These are phyloP conservation scores for Lamprotornis superbus DNA, from an alignment of 2,113 vertebrate species.

Conservation along the genomic window DNA sequence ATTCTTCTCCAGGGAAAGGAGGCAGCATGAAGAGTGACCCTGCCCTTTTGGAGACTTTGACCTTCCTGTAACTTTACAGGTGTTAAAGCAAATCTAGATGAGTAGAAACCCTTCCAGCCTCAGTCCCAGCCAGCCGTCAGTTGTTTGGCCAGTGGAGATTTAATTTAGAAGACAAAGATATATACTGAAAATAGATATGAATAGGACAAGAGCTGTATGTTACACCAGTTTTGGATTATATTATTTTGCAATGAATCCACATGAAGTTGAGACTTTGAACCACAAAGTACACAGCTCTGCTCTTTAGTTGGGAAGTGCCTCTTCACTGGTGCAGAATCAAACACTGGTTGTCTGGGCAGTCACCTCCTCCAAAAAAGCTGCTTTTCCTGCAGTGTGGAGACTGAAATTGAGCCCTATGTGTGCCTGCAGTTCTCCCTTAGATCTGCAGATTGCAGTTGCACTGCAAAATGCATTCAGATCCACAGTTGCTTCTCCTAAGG, in stretches of 20 bases:
- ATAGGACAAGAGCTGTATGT: neutral
- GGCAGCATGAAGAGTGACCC: neutral
- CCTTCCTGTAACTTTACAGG: neutral
- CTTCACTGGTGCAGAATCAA: neutral
- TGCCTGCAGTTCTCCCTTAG: neutral
- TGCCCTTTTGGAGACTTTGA: neutral
- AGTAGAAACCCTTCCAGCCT: neutral
- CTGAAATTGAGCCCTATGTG: neutral
- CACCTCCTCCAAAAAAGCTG: neutral
- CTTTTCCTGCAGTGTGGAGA: neutral
- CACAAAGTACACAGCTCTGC: neutral
- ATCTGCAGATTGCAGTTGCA: neutral
- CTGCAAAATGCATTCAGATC: neutral
- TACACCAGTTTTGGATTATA: neutral
- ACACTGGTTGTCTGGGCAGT: neutral
- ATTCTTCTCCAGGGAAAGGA: neutral
- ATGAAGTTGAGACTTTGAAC: neutral
- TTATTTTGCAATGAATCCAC: neutral
- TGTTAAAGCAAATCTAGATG: neutral
- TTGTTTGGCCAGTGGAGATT: neutral
- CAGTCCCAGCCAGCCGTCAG: neutral
- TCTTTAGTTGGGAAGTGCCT: neutral
- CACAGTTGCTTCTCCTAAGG: neutral
- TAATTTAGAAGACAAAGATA: neutral
- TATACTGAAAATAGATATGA: neutral